phyloP scores from a whole-genome alignment of 2,113 vertebrate genomes.

The Tetraodon nigroviridis region DNA sequence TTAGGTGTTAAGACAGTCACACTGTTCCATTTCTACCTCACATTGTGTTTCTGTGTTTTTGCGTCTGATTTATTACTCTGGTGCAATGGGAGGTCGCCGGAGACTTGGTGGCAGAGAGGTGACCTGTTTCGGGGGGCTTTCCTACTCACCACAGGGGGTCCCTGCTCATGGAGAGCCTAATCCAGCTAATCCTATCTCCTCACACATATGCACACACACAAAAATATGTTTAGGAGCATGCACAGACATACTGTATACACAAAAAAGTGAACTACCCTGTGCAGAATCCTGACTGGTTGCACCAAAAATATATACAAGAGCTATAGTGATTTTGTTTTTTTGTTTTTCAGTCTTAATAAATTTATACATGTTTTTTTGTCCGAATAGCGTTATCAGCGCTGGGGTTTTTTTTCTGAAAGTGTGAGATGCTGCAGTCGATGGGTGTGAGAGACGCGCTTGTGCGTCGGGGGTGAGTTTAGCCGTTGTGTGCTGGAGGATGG shows the following conservation, averaged over 20 bases:
- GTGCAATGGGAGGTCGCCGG: slow-evolving; percentile 51
- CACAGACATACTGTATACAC: slow-evolving; percentile 9
- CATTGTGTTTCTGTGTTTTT: too few species aligned
- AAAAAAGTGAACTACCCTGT: background rate
- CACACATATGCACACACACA: slow-evolving; percentile 43
- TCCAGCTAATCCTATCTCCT: slow-evolving; percentile 75
- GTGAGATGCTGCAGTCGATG: slow-evolving; percentile 50
- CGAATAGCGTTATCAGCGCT: background rate
- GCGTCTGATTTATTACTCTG: background rate
- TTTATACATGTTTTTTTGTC: background rate
- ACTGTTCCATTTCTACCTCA: too few species aligned
- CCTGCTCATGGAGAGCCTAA: slow-evolving; percentile 67
- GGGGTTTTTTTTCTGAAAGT: slow-evolving; percentile 38
- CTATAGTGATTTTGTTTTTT: too few species aligned
- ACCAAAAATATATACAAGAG: too few species aligned
- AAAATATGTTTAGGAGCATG: slow-evolving; percentile 28
- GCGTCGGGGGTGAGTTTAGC: slow-evolving; percentile 25
- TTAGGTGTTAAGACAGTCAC: too few species aligned
- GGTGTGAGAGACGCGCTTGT: slow-evolving; percentile 38
- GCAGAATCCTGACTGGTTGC: too few species aligned
- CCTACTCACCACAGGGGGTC: slow-evolving; percentile 68
- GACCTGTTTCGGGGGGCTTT: slow-evolving; percentile 67
- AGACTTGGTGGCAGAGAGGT: slow-evolving; percentile 49
- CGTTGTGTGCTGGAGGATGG: slow-evolving; percentile 37
- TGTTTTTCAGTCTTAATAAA: too few species aligned